Evolutionary conservation across 2,888 invertebrate genomes (phyloP).

Genomic region (Anarsia innoxiella): DNA sequence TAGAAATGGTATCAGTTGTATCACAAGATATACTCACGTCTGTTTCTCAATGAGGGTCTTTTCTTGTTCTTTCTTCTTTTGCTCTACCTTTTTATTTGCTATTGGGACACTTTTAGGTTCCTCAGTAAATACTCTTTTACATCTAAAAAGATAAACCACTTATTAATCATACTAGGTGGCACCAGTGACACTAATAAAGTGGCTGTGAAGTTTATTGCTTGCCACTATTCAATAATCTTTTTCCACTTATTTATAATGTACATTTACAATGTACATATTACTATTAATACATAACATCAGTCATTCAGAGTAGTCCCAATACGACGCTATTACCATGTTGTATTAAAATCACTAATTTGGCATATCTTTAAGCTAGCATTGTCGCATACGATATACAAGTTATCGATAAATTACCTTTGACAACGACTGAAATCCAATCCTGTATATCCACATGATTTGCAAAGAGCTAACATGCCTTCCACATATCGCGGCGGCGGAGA

Average conservation of each 20-base stretch:
- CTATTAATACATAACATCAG: no score
- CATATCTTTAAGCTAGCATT: neutral
- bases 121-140: constrained; percentile 81
- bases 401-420: constrained; percentile 79
- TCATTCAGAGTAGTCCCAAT: no score
- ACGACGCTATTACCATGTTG: no score
- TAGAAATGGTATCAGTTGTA: no score
- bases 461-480: constrained; percentile 85
- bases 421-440: constrained; percentile 88
- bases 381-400: no score
- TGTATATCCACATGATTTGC: constrained; percentile 86
- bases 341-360: neutral
- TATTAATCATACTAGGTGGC: no score
- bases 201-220: no score
- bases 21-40: constrained; percentile 48
- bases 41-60: constrained; percentile 52
- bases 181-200: no score
- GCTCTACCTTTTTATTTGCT: constrained; percentile 62
- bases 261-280: no score
- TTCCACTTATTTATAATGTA: no score
- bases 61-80: constrained; percentile 67
- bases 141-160: no score
- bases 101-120: constrained; percentile 79
- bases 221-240: no score
- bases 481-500: constrained; percentile 78